Evolutionary conservation across 2,113 vertebrate genomes (phyloP), one percentile per base, ranked within the genome.

Genomic region (Morone chrysops): DNA sequence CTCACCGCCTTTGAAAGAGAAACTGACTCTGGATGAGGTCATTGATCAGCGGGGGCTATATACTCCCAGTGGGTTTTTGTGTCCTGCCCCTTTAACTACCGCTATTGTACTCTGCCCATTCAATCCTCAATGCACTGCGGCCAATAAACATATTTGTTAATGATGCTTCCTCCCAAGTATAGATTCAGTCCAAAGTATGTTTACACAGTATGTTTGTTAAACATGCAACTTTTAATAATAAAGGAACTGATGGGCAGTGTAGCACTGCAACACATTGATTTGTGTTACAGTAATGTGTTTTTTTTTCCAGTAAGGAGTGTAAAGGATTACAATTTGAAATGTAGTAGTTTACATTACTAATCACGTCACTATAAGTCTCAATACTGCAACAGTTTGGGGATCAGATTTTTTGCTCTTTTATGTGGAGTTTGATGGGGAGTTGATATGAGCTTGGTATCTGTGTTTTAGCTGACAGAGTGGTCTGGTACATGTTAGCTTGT

Each of bases 1-100:
- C 91, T 94, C 53, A n/a, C 95, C 92, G 93, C 91, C 93, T 92
- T 93, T 95, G 87, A 96, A 94, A 93, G 89, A 90, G 75, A 89
- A 87, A 87, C 83, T 93, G 93, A 93, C 92, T 93, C 91, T 91
- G 86, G 93, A 94, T 94, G 94, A 93, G 92, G 93, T 94, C 91
- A 94, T 93, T 95, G 93, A 95, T 93, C 92, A 93, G 89, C 84
- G 69, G 92, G 91, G 87, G 92, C 92, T 81, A 83, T 93, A 92
- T 92, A 90, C 84, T 94, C 92, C 92, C 90, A 90, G 84, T 91
- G 93, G 84, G 82, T 89, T 94, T 92, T 92, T 90, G 87, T 61
- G 91, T 78, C 89, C 93, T 92, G 89, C 92, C 94, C 94, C 91
- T 94, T 94, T 92, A 94, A 94, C 94, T 91, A 89, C 87, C 68